Base-by-base conservation (phyloP, 2,113 vertebrate genomes). In the Podarcis raffonei region DNA sequence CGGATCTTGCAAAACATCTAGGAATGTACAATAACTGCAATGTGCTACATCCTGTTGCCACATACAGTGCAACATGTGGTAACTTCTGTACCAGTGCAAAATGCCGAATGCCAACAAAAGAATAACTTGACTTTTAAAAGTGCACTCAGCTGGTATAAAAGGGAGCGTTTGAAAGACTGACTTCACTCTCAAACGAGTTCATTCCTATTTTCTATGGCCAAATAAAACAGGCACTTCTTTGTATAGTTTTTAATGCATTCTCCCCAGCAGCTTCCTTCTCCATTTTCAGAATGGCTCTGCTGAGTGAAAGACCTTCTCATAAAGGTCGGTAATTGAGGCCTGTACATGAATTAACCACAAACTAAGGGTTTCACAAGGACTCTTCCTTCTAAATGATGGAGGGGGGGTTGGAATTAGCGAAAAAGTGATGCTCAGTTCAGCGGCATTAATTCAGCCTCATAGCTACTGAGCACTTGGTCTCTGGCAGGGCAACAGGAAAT, bases 251-350 rank as follows among this genome's bases (percentile, higher is more conserved):
- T 85, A 81, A 68, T 16, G 57, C 82, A 13, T 79, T 59, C 69
- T 86, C 32, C 79, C 32, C 90, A 7, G 20, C 23, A n/a, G 57
- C 78, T 91, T 23, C 15, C 59, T 62, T 62, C 23, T 89, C 87
- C n/a, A 90, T 85, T 89, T 86, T 78, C 91, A 91, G 92, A 91
- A 89, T 78, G 88, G 25, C 37, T 25, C 32, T 2, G 25, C 25
- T 62, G 75, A 71, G 57, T 80, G 39, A 57, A 91, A 27, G 25
- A 81, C 1, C 84, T 84, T 35, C 2, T 79, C 11, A 3, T 48
- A 84, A 68, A 25, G 81, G 82, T 0, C 1, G 22, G 35, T 22
- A 42, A 37, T 22, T 32, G 35, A 75, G 71, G 48, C 78, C 81
- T 9, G 7, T 8, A 20, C 20, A 68, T 18, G 12, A 83, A 76